These are phyloP conservation scores for Tangara arthus DNA, from an alignment of 2,797 vertebrate genomes.

Conservation along the genomic window DNA sequence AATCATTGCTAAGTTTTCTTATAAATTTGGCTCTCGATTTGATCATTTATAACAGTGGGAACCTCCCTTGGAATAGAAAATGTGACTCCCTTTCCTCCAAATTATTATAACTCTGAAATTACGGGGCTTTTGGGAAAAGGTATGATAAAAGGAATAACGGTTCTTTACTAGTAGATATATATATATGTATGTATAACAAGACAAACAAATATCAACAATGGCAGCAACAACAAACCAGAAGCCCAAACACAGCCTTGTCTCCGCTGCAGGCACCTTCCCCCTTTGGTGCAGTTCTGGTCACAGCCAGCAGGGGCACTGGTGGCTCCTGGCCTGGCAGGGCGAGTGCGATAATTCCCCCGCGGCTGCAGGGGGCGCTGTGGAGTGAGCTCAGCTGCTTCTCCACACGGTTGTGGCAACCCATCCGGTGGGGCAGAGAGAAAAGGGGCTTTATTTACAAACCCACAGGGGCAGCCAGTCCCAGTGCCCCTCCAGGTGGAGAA, in stretches of 20 bases:
- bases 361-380: not conserved
- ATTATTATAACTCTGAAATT: not conserved
- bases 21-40: too few relatives aligned
- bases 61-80: not conserved
- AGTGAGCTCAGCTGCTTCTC: accelerated
- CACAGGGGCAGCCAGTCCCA: accelerated
- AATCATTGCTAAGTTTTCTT: too few relatives aligned
- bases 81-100: not conserved
- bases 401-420: accelerated
- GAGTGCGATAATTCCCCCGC: accelerated
- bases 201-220: not conserved
- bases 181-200: not conserved
- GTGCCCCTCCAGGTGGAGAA: not conserved
- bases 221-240: not conserved
- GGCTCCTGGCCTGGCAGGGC: not conserved
- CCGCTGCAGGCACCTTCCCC: not conserved
- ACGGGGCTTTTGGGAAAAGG: not conserved
- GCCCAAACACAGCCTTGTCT: not conserved
- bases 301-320: not conserved
- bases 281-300: not conserved
- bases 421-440: accelerated
- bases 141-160: not conserved
- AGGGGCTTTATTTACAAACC: not conserved
- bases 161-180: not conserved
- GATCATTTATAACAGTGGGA: not conserved